Evolutionary conservation across 2,113 vertebrate genomes (phyloP), one percentile per base, ranked within the genome.

Genomic region (Chlorodrepanis virens): DNA sequence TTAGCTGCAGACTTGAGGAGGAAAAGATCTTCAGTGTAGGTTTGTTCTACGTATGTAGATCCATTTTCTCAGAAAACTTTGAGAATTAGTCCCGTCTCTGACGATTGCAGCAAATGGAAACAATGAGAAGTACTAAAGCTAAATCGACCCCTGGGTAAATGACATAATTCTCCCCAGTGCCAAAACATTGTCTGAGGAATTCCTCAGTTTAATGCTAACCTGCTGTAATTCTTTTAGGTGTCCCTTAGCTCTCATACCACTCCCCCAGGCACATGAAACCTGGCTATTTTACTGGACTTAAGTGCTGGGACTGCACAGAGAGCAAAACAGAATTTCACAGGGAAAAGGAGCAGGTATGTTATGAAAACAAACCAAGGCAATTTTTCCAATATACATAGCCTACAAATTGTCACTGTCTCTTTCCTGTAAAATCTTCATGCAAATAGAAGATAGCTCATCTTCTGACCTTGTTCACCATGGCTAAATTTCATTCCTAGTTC

Each of bases 91-190:
- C 33, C 78, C 1, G 6, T 37, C 81, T 93, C 90, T 81, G 90
- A 95, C 89, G 83, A 93, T 49, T 92, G 69, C 72, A 78, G 76
- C 71, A 96, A 96, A 90, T 93, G 90, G 95, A 96, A 96, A 97
- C 95, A 96, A 93, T 89, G 90, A 93, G 25, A 90, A 90, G 35
- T 86, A 60, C 76, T 90, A 90, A 93, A 94, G 44, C 76, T 93
- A 78, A 96, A 87, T 92, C 12, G 1, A 80, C 68, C 85, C 76
- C n/a, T 81, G 90, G 75, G 85, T 93, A 93, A 94, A 96, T 95
- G 45, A 96, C 94, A 89, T 96, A 97, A 96, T 83, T n/a, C 49
- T 95, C 93, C 79, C 92, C 64, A 74, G 44, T 88, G 92, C 93
- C 94, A 96, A 83, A 95, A 93, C 0, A 3, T 44, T 88, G 79